A percentile compares a stretch with the other conserved stretches of the same genome.
phyloP scores from a whole-genome alignment of 1,140 invertebrate genomes.

The Papilio dardanus region DNA sequence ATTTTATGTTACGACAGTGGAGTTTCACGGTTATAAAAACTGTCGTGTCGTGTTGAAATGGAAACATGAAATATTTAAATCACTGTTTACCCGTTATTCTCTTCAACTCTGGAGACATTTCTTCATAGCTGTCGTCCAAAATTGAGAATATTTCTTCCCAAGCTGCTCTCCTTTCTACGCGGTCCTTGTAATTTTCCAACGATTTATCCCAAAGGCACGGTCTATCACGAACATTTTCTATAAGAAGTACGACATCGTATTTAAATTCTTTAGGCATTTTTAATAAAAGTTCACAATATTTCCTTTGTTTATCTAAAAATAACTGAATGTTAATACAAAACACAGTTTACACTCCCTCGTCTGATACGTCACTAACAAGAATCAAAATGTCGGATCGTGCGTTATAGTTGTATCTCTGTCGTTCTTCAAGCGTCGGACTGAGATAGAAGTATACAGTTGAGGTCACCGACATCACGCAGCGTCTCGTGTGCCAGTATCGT shows the following conservation, averaged over 20 bases:
- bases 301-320: slow-evolving; percentile 45
- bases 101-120: slow-evolving; percentile 62
- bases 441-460: slow-evolving; percentile 45
- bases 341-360: slow-evolving; percentile 55
- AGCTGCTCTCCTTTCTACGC: slow-evolving; percentile 60
- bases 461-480: slow-evolving; percentile 60
- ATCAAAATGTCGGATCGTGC: slow-evolving; percentile 63
- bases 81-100: slow-evolving; percentile 53
- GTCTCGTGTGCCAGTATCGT: slow-evolving; percentile 43
- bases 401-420: slow-evolving; percentile 52
- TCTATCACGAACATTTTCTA: slow-evolving; percentile 56
- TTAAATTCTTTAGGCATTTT: slow-evolving; percentile 65
- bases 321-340: slow-evolving; percentile 39
- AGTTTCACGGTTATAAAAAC: not conserved
- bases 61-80: slow-evolving; percentile 11
- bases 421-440: slow-evolving; percentile 39
- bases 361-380: slow-evolving; percentile 58
- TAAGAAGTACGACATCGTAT: slow-evolving; percentile 67
- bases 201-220: slow-evolving; percentile 74
- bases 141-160: slow-evolving; percentile 71
- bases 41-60: slow-evolving; percentile 32
- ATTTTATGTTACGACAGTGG: not conserved
- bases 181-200: slow-evolving; percentile 70
- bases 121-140: slow-evolving; percentile 63
- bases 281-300: not conserved